Conservation (phyloP, 2,888 invertebrate species). For the Epirrita christyi region DNA sequence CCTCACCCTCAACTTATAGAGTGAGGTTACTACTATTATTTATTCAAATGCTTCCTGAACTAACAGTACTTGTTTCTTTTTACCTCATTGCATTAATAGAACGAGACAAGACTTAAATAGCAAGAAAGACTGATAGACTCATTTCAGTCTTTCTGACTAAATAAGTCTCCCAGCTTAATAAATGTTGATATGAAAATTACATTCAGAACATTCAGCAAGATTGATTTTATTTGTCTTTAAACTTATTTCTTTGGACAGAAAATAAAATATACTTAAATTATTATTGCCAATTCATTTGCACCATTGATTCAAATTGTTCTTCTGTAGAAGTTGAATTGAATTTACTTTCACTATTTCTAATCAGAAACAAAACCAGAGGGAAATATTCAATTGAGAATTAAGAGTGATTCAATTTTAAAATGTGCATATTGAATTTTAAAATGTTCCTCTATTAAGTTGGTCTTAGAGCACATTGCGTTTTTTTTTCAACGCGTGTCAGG, state of each 20-base stretch:
- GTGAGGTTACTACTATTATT: too few species aligned
- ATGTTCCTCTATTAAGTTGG: too few species aligned
- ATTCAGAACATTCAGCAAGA: constrained; percentile 14
- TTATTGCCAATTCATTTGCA: constrained; percentile 9
- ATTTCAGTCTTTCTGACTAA: too few species aligned
- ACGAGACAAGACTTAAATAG: too few species aligned
- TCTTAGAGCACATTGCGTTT: too few species aligned
- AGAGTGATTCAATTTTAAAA: too few species aligned
- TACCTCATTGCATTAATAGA: too few species aligned
- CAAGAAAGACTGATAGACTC: too few species aligned
- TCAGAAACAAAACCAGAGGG: constrained; percentile 15
- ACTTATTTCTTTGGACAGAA: neutral
- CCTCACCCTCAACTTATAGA: neutral
- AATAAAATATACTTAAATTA: neutral
- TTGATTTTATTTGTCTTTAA: neutral
- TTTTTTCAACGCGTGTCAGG: too few species aligned
- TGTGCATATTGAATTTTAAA: too few species aligned
- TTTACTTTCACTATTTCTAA: constrained; percentile 1
- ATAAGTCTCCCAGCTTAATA: neutral
- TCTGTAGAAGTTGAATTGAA: constrained; percentile 1
- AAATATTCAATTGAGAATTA: neutral
- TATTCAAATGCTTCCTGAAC: too few species aligned
- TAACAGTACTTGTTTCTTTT: neutral
- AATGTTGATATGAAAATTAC: constrained; percentile 63
- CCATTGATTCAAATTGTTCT: constrained; percentile 2